Evolutionary conservation across 2,888 invertebrate genomes (phyloP), one percentile per base, ranked within the genome.

Genomic region (Xanthostigma xanthostigma): DNA sequence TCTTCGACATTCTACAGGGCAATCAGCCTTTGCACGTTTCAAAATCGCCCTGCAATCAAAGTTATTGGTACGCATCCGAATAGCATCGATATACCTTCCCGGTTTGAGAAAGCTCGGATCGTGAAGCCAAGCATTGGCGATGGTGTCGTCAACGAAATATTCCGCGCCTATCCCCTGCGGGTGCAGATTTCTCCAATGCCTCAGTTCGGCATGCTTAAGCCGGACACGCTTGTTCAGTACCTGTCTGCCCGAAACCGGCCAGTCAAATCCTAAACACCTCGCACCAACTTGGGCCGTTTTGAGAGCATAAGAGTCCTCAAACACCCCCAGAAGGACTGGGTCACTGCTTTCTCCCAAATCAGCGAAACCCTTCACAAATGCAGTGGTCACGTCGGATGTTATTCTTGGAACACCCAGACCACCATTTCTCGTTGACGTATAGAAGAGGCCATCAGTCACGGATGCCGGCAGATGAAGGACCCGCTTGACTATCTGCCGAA

Each of bases 381-480:
- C 44, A n/a, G 49, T 11, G 9, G 50, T 45, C 10, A 55, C 49
- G 12, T 55, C 45, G 11, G 44, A 45, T 47, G 59, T 57, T 27
- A 62, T 50, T 45, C 53, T 56, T 36, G 59, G 59, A 27, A 62
- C 45, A 36, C 60, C 61, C 52, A 63, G 53, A 52, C 61, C 59
- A 38, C 62, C 61, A 53, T 62, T 60, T 50, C 53, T 45, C 55
- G 55, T 60, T 40, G 55, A 49, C 46, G 57, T 54, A 49, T 60
- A 57, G 1, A 64, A 9, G 9, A 62, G 38, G 8, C 57, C 55
- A 35, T 59, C 49, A 3, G 57, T 49, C 8, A 54, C 54, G 0
- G 50, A 51, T 43, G 55, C 55, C 36, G 59, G 58, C 45, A 63
- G 50, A 53, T 62, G 61, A 49, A 47, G 53, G 8, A 60, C 59